Evolutionary conservation across 2,888 invertebrate species (phyloP).

Genomic region (Julus scanicus): DNA sequence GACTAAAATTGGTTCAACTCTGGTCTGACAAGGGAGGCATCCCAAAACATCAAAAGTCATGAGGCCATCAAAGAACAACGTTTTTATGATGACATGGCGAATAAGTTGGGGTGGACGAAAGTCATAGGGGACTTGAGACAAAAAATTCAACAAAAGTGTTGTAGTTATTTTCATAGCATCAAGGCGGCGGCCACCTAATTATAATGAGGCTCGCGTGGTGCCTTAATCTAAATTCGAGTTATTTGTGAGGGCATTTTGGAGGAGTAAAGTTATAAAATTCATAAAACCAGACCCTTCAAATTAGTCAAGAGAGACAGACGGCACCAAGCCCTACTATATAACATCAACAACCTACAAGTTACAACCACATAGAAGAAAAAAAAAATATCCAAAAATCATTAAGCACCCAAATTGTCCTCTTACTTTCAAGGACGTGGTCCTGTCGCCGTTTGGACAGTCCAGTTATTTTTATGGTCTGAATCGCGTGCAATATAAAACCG

Average conservation of each 20-base stretch:
- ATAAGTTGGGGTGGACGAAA: not conserved
- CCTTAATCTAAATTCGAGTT: conserved; percentile 2
- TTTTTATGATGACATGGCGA: not conserved
- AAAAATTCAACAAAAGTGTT: not conserved
- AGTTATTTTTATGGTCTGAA: not conserved
- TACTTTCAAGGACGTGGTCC: conserved; percentile 40
- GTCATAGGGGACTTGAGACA: not conserved
- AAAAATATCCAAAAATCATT: conserved; percentile 21
- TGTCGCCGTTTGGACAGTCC: conserved; percentile 13
- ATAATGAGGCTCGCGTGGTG: conserved; percentile 18
- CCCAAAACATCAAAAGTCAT: not conserved
- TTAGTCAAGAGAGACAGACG: not conserved
- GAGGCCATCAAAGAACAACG: not conserved
- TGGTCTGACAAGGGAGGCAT: not conserved
- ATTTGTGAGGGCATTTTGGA: conserved; percentile 11
- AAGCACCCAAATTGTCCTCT: not conserved
- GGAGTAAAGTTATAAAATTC: conserved; percentile 41
- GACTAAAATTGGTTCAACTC: not conserved
- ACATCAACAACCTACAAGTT: not conserved
- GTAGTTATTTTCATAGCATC: not conserved
- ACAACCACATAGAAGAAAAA: not conserved
- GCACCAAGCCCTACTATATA: conserved; percentile 20
- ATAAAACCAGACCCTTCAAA: conserved; percentile 31
- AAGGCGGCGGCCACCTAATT: conserved; percentile 37
- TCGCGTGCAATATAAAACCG: not conserved